Percentiles rank a stretch among this genome's conserved stretches.
Conservation (phyloP, 2,888 invertebrate species). For the Lepidocyrtinus sp. region DNA sequence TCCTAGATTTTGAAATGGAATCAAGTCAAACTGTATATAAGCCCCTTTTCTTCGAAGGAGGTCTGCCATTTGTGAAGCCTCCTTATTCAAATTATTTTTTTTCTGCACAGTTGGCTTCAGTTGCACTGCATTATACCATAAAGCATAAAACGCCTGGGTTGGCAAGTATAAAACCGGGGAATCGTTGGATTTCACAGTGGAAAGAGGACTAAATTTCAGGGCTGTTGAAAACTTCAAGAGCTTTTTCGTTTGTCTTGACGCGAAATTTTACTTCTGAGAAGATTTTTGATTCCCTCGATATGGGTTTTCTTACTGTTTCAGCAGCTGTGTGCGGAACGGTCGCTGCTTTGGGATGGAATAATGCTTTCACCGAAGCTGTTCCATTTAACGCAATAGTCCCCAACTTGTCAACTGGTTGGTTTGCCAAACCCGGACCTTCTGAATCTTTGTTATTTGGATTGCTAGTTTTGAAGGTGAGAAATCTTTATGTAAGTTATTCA, state of each 20-base stretch:
- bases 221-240: neutral
- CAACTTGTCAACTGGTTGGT: conserved; percentile 66
- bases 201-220: neutral
- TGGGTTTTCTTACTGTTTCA: conserved; percentile 40
- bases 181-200: neutral
- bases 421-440: conserved; percentile 63
- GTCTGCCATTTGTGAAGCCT: neutral
- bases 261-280: neutral
- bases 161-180: neutral
- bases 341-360: conserved; percentile 34
- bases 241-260: neutral
- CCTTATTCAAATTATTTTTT: neutral
- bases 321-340: conserved; percentile 45
- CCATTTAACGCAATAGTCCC: conserved; percentile 65
- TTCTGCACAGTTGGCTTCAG: neutral
- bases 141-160: neutral
- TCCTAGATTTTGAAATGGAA: conserved; percentile 11
- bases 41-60: neutral
- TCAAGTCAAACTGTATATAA: neutral
- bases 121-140: neutral
- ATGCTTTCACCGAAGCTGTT: conserved; percentile 48
- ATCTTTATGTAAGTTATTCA: no score
- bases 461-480: conserved; percentile 64
- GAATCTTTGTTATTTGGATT: conserved; percentile 65
- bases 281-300: neutral